Percentiles rank a stretch among this genome's conserved stretches.
phyloP scores from a whole-genome alignment of 2,888 invertebrate species.

The Eristalis pertinax region DNA sequence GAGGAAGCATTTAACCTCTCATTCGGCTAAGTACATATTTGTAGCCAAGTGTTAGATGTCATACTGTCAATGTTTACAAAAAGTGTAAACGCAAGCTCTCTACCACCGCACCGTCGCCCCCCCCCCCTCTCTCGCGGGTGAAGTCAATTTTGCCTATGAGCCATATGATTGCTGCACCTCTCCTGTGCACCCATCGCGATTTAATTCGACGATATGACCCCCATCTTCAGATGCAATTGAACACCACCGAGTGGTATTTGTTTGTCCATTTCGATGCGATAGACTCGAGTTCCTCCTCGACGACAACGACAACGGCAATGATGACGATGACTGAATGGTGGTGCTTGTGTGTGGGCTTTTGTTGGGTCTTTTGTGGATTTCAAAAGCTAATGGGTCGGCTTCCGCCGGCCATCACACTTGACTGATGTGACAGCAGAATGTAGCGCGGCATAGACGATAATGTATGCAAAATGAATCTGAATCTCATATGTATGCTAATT shows the following conservation, averaged over 20 bases:
- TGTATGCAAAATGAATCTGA: constrained; percentile 41
- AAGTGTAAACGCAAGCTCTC: not conserved
- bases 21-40: constrained; percentile 9
- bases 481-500: constrained; percentile 37
- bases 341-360: not conserved
- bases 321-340: not conserved
- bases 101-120: too few species aligned
- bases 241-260: constrained; percentile 12
- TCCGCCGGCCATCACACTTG: not conserved
- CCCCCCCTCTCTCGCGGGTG: not conserved
- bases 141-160: not conserved
- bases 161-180: not conserved
- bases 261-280: not conserved
- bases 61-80: constrained; percentile 24
- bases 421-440: not conserved
- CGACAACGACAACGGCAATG: too few species aligned
- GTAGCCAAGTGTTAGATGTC: constrained; percentile 32
- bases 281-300: too few species aligned
- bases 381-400: not conserved
- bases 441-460: constrained; percentile 4
- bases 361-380: not conserved
- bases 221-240: constrained; percentile 50
- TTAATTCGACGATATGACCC: constrained; percentile 4
- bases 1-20: not conserved
- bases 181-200: not conserved